Base-by-base conservation (phyloP, 2,888 invertebrate species). In the Stegophylla sp. region DNA sequence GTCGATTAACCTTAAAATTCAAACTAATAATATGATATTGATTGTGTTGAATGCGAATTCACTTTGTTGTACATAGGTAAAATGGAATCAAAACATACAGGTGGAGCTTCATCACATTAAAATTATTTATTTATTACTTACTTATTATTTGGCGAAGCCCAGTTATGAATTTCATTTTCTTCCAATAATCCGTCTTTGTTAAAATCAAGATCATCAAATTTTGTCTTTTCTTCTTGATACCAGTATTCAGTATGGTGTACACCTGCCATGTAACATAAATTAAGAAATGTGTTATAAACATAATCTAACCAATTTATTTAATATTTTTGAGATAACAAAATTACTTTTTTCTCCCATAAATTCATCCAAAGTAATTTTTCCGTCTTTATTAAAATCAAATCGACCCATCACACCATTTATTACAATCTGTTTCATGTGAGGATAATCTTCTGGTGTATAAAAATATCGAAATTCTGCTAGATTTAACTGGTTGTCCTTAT, bases 121-220 rank as follows among this genome's bases (percentile, higher is more conserved):
- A n/a, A n/a, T n/a, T n/a, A n/a, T n/a, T n/a, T n/a, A n/a, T 45
- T 48, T 23, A 74, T n/a, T 41, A 89, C 91, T 90, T 86, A 94
- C 94, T 93, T 92, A 86, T 95, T 95, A 85, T 94, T 94, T 0
- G 97, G 97, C 61, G 96, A 91, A 83, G 96, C 90, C 98, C 98
- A 99, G 1, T 91, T 89, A 59, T 92, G 88, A 75, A 98, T 91
- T 89, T 99, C 98, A 77, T 89, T 88, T 0, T 89, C 89, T 85
- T 91, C 91, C 69, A 98, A 88, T 83, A 90, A 87, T 0, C 97
- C 96, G 88, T 98, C 95, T 23, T 89, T 88, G 88, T 98, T 91
- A 75, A 89, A 88, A 87, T 99, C 98, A 85, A 92, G 92, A 77
- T 95, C 94, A 83, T 91, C 93, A 87, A 96, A 97, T 86, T 93